Percentiles rank a stretch among this genome's conserved stretches.
Evolutionary conservation across 64 coral and sea anemone genomes (phyloP).

Genomic region (Stichodactyla helianthus): DNA sequence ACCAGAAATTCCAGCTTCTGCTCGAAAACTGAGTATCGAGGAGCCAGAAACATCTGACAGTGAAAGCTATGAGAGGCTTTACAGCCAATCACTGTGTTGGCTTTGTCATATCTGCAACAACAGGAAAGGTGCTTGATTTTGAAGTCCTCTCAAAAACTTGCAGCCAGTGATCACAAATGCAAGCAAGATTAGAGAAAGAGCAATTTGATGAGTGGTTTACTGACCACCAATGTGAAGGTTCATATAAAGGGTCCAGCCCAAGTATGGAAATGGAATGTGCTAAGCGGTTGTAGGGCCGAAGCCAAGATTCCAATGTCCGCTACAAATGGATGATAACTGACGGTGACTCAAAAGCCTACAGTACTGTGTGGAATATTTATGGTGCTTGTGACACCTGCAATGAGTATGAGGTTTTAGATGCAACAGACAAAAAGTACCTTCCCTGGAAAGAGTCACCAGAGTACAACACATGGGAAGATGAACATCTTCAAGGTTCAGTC

Average conservation of each 20-base stretch:
- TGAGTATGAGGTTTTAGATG: constrained; percentile 34
- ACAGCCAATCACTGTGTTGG: constrained; percentile 37
- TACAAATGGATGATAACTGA: constrained; percentile 53
- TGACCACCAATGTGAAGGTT: constrained; percentile 29
- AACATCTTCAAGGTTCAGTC: not conserved
- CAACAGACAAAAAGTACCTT: constrained; percentile 4
- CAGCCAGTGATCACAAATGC: constrained; percentile 10
- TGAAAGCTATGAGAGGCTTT: constrained; percentile 35
- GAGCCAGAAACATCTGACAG: constrained; percentile 31
- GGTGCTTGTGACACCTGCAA: constrained; percentile 39
- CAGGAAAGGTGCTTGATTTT: constrained; percentile 50
- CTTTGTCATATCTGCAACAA: constrained; percentile 42
- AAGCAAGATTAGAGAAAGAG: constrained; percentile 18
- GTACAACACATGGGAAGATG: constrained; percentile 8
- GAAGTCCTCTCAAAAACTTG: constrained; percentile 47
- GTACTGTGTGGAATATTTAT: constrained; percentile 36
- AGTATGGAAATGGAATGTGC: constrained; percentile 45
- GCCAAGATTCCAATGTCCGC: constrained; percentile 14
- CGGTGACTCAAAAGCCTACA: constrained; percentile 47
- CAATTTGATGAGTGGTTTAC: constrained; percentile 49
- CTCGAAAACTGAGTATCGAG: not conserved
- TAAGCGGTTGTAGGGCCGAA: constrained; percentile 25
- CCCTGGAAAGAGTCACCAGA: constrained; percentile 19
- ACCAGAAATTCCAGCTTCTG: constrained; percentile 46
- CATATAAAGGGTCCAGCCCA: constrained; percentile 25